A percentile compares a stretch with the other conserved stretches of the same genome.
Evolutionary conservation across 2,797 vertebrate species (phyloP).

Genomic region (Ceyx erithaca): DNA sequence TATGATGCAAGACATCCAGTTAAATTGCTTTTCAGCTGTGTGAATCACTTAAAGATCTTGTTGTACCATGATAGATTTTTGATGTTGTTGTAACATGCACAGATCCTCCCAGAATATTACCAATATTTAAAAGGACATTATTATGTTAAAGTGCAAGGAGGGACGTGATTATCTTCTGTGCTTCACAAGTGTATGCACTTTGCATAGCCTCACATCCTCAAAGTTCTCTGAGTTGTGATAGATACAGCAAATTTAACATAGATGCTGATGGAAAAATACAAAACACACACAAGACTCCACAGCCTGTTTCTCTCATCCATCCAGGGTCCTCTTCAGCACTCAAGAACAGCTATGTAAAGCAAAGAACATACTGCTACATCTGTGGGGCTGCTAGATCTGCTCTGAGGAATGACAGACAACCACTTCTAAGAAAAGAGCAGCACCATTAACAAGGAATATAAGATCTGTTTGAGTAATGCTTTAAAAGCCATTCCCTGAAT

Average conservation of each 20-base stretch:
- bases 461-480: not conserved
- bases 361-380: not conserved
- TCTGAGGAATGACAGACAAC: not conserved
- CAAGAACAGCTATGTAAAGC: not conserved
- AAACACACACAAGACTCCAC: not conserved
- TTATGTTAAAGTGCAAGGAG: not conserved
- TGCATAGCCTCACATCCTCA: not conserved
- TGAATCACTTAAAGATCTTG: not conserved
- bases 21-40: not conserved
- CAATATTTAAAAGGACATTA: not conserved
- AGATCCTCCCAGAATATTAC: not conserved
- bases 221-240: not conserved
- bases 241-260: not conserved
- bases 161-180: not conserved
- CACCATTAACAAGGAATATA: not conserved
- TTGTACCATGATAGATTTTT: not conserved
- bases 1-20: not conserved
- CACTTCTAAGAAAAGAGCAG: not conserved
- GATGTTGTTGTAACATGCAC: not conserved
- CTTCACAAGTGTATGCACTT: not conserved
- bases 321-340: not conserved
- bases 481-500: not conserved
- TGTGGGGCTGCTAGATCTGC: not conserved
- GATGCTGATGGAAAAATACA: not conserved
- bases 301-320: rapidly evolving